Evolutionary conservation across 2,797 vertebrate genomes (phyloP).

Genomic region (Gymnothorax reevesii): DNA sequence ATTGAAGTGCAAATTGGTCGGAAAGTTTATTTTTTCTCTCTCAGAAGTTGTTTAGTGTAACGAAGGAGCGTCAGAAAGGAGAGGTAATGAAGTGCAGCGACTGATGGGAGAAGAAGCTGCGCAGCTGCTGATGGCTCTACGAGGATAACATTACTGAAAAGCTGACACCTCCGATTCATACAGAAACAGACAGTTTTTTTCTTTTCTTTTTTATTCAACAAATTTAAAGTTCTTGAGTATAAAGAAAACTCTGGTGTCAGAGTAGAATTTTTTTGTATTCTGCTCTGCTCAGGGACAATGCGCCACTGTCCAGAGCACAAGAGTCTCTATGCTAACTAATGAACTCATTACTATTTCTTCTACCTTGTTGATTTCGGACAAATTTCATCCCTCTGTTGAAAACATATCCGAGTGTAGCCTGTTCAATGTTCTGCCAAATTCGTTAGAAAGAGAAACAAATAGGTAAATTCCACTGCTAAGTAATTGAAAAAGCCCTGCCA

Average conservation of each 20-base stretch:
- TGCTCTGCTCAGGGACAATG: background rate
- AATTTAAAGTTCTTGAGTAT: too few species aligned
- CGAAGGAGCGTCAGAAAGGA: background rate
- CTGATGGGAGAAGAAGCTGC: background rate
- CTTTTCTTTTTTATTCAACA: background rate
- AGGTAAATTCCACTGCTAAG: constrained; percentile 1
- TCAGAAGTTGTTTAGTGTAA: background rate
- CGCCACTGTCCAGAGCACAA: constrained; percentile 6
- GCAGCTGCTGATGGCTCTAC: background rate
- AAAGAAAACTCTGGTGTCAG: background rate
- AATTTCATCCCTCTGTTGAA: constrained; percentile 24
- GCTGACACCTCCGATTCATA: background rate
- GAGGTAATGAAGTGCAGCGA: background rate
- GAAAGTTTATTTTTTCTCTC: too few species aligned
- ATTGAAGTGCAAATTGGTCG: background rate
- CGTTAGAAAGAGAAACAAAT: constrained; percentile 34
- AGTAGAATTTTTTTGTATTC: background rate
- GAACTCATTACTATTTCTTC: background rate
- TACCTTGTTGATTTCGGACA: constrained; percentile 27
- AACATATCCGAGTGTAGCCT: constrained; percentile 13
- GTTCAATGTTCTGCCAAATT: constrained; percentile 26
- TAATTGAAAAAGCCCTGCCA: constrained; percentile 13
- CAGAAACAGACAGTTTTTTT: background rate
- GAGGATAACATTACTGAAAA: background rate
- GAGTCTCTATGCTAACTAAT: background rate